Evolutionary conservation across 2,797 vertebrate genomes (phyloP), one percentile per base, ranked within the genome.

Genomic region (Eulemur mongoz): DNA sequence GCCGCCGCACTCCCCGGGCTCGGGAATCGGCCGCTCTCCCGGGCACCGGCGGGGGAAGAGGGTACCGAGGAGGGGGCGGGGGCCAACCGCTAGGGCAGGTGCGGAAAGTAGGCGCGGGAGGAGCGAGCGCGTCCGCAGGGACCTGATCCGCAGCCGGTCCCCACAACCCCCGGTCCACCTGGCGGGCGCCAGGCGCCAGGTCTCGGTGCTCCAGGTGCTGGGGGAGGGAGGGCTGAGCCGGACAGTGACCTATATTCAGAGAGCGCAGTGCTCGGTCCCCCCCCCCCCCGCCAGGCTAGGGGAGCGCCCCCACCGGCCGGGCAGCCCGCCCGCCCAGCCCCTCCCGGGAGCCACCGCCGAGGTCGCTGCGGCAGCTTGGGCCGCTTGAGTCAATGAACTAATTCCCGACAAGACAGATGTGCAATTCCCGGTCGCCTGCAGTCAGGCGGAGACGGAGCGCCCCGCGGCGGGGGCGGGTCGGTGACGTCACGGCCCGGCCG

Each of bases 361-460:
- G 96, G 97, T 98, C 91, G 65, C 75, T 67, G 95, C 73, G 0
- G 97, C 95, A 87, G 89, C 81, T 86, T 27, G 0, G 84, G 91
- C 63, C n/a, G 50, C 95, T 76, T 43, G 95, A 97, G 97, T 97
- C 98, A 97, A 96, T 97, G 97, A 97, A 97, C 96, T 95, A 96
- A 98, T 98, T 97, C 93, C 97, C 90, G 83, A 91, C 92, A 92
- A 94, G 96, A 95, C 96, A 95, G 97, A 97, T 96, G 94, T 93
- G 97, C 97, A 63, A 43, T 81, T 87, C 93, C 38, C 25, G 1
- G 32, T 83, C 15, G 86, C 96, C 79, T 35, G 96, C 96, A 40
- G 6, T n/a, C 32, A 52, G 48, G 59, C 54, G 12, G 78, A 73
- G 78, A 91, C 17, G 69, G 80, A 88, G 91, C 70, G 43, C 7